These are phyloP conservation scores for Drosophila repleta DNA, from an alignment of 1,140 invertebrate genomes.

Conservation along the genomic window DNA sequence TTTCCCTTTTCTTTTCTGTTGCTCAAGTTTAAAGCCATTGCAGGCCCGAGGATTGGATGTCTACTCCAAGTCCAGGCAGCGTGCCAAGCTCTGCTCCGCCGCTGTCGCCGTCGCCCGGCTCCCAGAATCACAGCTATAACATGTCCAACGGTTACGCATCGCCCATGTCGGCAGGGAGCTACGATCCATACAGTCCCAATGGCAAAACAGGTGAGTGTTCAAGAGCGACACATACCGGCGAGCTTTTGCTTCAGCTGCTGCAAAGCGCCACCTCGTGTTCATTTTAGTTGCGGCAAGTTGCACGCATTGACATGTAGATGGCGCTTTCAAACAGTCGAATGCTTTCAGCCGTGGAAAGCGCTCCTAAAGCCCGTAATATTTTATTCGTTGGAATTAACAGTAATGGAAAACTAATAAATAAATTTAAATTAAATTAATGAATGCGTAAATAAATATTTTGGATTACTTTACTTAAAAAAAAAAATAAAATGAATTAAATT, in stretches of 20 bases:
- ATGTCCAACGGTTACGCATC: constrained; percentile 92
- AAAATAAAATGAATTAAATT: too few relatives aligned
- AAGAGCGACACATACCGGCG: background rate
- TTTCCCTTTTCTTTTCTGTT: background rate
- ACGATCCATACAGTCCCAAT: constrained; percentile 93
- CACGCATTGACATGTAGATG: constrained; percentile 9
- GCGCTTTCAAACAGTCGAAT: constrained; percentile 9
- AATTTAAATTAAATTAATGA: background rate
- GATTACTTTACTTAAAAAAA: too few relatives aligned
- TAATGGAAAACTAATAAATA: background rate
- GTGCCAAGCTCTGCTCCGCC: constrained; percentile 86
- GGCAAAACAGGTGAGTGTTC: constrained; percentile 92
- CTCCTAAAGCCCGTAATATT: background rate
- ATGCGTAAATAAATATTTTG: too few relatives aligned
- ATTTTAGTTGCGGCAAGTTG: background rate
- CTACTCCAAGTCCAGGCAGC: constrained; percentile 86
- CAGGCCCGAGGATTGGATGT: constrained; percentile 87
- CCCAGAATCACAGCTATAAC: constrained; percentile 85
- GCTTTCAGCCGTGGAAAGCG: background rate
- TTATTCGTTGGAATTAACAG: background rate
- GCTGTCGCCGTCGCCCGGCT: constrained; percentile 86
- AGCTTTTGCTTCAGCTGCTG: background rate
- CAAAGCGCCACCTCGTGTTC: constrained; percentile 32
- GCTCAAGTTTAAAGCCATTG: background rate
- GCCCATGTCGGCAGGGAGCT: constrained; percentile 92